A percentile compares a stretch with the other conserved stretches of the same genome.
phyloP scores from a whole-genome alignment of 2,888 invertebrate species.

The Thysanoteuthis rhombus region DNA sequence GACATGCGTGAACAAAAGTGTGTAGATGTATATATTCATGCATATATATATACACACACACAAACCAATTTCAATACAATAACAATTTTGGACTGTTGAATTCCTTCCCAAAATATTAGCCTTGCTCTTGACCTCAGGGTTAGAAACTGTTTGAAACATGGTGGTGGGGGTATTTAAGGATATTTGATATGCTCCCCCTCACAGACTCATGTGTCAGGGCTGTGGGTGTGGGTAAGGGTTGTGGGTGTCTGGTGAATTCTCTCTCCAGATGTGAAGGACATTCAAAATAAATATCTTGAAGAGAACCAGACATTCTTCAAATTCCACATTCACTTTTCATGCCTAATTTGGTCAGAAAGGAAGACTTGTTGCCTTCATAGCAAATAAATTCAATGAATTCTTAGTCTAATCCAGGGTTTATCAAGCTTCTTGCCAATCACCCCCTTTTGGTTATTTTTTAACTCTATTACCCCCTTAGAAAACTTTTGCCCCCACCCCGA shows the following conservation, averaged over 20 bases:
- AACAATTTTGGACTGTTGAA: not conserved
- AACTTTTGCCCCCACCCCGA: no score
- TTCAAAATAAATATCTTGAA: not conserved
- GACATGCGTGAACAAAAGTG: not conserved
- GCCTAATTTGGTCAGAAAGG: not conserved
- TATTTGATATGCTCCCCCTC: not conserved
- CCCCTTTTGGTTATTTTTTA: no score
- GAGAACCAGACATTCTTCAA: not conserved
- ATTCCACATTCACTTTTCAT: not conserved
- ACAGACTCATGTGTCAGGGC: not conserved
- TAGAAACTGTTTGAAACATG: not conserved
- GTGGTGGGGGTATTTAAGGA: not conserved
- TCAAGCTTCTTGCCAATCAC: no score
- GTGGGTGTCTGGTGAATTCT: not conserved
- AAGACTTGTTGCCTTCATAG: not conserved
- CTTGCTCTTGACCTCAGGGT: not conserved
- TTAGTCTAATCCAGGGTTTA: no score
- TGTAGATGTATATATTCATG: not conserved
- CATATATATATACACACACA: no score
- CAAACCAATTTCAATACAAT: no score
- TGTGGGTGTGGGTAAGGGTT: no score
- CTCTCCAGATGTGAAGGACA: not conserved
- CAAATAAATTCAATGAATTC: no score
- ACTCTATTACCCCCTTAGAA: no score
- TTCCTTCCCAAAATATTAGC: not conserved